These are phyloP conservation scores for Galleria mellonella DNA, from an alignment of 1,140 invertebrate species.

Conservation along the genomic window DNA sequence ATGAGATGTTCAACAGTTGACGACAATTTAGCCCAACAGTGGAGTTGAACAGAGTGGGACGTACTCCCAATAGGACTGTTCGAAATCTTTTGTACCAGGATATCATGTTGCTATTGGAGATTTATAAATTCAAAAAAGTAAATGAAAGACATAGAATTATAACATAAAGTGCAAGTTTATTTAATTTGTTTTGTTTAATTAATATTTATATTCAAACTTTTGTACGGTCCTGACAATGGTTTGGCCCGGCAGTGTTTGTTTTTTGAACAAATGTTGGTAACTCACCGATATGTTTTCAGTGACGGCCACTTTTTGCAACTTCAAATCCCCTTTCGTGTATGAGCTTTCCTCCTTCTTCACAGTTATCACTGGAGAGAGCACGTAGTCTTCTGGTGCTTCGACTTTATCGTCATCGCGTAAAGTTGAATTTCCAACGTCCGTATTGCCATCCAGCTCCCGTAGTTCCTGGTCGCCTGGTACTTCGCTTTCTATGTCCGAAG, in stretches of 20 bases:
- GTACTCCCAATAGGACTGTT: too few relatives aligned
- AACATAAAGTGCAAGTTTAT: too few relatives aligned
- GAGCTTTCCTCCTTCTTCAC: constrained; percentile 43
- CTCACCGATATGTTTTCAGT: constrained; percentile 55
- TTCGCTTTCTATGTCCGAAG: constrained; percentile 25
- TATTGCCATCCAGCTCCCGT: constrained; percentile 12
- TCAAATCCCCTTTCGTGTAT: constrained; percentile 44
- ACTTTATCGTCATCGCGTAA: neutral
- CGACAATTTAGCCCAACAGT: too few relatives aligned
- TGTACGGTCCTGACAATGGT: constrained; percentile 42
- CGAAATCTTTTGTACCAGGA: too few relatives aligned
- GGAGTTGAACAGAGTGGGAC: too few relatives aligned
- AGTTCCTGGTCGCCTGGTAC: constrained; percentile 38
- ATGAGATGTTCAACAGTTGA: too few relatives aligned
- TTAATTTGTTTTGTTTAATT: constrained; percentile 14
- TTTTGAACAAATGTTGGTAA: constrained; percentile 57
- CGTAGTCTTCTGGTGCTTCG: constrained; percentile 16
- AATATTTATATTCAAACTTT: constrained; percentile 47
- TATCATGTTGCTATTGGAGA: too few relatives aligned
- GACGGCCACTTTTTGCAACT: constrained; percentile 44
- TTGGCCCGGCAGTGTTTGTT: constrained; percentile 38
- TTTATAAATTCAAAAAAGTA: too few relatives aligned
- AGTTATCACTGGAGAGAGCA: constrained; percentile 38
- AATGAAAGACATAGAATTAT: too few relatives aligned
- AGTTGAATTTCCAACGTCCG: neutral